phyloP scores from a whole-genome alignment of 2,797 vertebrate genomes.

The Chromobotia macracanthus region DNA sequence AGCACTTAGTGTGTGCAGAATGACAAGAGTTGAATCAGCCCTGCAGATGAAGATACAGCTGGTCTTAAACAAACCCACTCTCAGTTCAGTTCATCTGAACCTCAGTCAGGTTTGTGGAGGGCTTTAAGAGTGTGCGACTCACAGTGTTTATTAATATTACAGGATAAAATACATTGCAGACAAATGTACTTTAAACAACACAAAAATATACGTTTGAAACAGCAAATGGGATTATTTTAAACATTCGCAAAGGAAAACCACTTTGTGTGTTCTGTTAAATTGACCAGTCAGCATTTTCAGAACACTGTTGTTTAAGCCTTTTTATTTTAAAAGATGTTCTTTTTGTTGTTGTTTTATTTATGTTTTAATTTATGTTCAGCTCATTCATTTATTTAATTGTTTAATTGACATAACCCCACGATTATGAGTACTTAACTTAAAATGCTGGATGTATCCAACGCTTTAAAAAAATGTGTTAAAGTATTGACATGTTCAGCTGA shows the following conservation, averaged over 20 bases:
- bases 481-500: neutral
- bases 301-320: neutral
- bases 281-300: too few relatives aligned
- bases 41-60: neutral
- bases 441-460: conserved; percentile 14
- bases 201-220: neutral
- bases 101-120: conserved; percentile 1
- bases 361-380: conserved; percentile 59
- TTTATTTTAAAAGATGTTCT: conserved; percentile 6
- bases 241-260: conserved; percentile 16
- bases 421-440: conserved; percentile 13
- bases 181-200: neutral
- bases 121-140: neutral
- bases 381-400: conserved; percentile 67
- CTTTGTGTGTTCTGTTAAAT: neutral
- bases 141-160: conserved; percentile 3
- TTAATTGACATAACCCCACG: conserved; percentile 55
- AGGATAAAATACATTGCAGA: neutral
- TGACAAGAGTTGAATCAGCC: conserved; percentile 31
- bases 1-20: neutral
- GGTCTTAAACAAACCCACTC: neutral
- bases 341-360: conserved; percentile 54
- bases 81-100: neutral
- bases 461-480: neutral
- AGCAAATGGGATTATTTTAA: neutral